Evolutionary conservation across 2,797 vertebrate genomes (phyloP).

Genomic region (Protosalanx chinensis): DNA sequence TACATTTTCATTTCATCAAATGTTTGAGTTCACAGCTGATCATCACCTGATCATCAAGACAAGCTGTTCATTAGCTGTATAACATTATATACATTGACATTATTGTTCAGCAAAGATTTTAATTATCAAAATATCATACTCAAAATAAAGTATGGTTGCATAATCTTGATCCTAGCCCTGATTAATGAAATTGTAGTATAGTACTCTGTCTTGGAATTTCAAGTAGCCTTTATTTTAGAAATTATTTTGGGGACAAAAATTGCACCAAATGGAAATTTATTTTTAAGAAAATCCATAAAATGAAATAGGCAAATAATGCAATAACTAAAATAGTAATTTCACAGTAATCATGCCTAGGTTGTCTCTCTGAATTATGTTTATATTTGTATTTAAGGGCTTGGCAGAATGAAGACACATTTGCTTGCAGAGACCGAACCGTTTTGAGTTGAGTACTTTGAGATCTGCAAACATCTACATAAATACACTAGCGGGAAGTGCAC

Average conservation of each 20-base stretch:
- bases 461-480: neutral
- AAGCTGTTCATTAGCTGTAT: neutral
- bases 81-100: neutral
- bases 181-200: no score
- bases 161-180: no score
- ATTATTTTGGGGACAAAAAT: no score
- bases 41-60: neutral
- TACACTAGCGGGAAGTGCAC: neutral
- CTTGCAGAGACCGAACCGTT: neutral
- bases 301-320: neutral
- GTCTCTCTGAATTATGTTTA: neutral
- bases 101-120: no score
- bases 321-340: neutral
- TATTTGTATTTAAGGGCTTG: neutral
- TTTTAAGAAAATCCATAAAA: neutral
- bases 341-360: neutral
- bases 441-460: slow-evolving; percentile 17
- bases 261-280: no score
- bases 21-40: neutral
- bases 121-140: no score
- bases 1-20: neutral
- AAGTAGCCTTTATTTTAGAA: no score
- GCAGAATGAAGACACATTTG: neutral
- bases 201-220: no score
- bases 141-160: no score